Evolutionary conservation across 2,797 vertebrate species (phyloP), one percentile per base, ranked within the genome.

Genomic region (Scolopax rusticola): DNA sequence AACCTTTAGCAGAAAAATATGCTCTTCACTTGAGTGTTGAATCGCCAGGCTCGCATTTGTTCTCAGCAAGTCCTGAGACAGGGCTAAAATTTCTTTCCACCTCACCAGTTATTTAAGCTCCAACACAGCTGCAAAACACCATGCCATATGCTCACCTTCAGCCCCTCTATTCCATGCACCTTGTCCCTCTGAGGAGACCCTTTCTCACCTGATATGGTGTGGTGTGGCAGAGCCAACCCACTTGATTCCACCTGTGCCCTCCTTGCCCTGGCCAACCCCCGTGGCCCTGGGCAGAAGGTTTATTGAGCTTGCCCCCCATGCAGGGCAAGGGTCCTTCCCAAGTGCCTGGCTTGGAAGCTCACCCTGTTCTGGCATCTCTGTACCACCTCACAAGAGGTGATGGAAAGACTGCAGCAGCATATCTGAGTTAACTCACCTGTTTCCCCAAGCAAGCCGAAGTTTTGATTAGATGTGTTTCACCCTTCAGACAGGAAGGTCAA

Each of bases 61-160:
- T 15, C 25, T 24, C 15, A 64, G 18, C 0, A 0, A 38, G 12
- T 60, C 57, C 30, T 41, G 27, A 91, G 41, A 21, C 36, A 76
- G 41, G 16, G 25, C 13, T 60, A 47, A 59, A 57, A 63, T 69
- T 40, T 28, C 38, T 70, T 88, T 53, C 20, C 38, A 38, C 21
- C 27, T 81, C 2, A 0, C 18, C 2, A 1, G 18, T 12, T 59
- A 13, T 79, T 75, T 45, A 51, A 54, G 30, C 25, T 67, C 48
- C 12, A 41, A 57, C 18, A 21, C 0, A 1, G 59, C 15, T 7
- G 20, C 77, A 38, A 63, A 77, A 38, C 38, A 45, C 6, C 1
- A 2, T 0, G 2, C 11, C 40, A 50, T 14, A 0, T 9, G 16
- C 30, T 76, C 0, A 0, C 6, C 57, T 80, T 48, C 4, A 0